Conservation (phyloP, 2,797 vertebrate genomes). For the Selene dorsalis region DNA sequence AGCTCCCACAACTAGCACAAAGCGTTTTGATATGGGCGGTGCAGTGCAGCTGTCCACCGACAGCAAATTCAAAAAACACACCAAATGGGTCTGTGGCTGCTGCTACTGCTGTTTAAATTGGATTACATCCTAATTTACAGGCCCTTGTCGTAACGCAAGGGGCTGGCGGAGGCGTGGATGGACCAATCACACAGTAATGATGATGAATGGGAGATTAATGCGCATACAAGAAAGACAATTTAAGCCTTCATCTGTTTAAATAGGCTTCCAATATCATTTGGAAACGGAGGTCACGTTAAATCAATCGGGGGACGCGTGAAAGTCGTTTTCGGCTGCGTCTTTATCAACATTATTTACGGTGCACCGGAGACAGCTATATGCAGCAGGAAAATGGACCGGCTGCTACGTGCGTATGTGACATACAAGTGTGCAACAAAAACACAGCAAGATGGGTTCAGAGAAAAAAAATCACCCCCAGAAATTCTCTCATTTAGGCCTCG, state of each 20-base stretch:
- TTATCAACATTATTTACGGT: constrained; percentile 97
- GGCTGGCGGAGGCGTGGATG: constrained; percentile 92
- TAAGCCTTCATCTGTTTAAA: constrained; percentile 99
- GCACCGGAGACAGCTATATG: constrained; percentile 81
- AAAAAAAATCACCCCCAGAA: not conserved
- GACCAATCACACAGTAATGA: constrained; percentile 97
- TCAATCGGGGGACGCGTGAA: constrained; percentile 97
- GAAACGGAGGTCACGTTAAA: constrained; percentile 98
- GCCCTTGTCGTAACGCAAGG: constrained; percentile 88
- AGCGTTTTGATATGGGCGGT: constrained; percentile 87
- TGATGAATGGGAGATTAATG: constrained; percentile 99
- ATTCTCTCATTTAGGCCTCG: constrained; percentile 1
- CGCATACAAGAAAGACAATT: constrained; percentile 99
- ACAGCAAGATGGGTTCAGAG: constrained; percentile 26
- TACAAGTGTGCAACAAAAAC: constrained; percentile 49
- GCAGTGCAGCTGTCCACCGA: constrained; percentile 92
- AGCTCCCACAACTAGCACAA: constrained; percentile 72
- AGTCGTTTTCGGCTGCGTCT: constrained; percentile 93
- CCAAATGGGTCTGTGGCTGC: constrained; percentile 71
- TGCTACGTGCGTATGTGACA: constrained; percentile 66
- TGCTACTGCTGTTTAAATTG: constrained; percentile 90
- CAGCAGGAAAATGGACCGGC: constrained; percentile 66
- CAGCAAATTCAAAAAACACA: constrained; percentile 42
- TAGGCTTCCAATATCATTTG: constrained; percentile 97
- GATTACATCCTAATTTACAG: constrained; percentile 98